Evolutionary conservation across 2,888 invertebrate species (phyloP), one percentile per base, ranked within the genome.

Genomic region (Lottia scabra): DNA sequence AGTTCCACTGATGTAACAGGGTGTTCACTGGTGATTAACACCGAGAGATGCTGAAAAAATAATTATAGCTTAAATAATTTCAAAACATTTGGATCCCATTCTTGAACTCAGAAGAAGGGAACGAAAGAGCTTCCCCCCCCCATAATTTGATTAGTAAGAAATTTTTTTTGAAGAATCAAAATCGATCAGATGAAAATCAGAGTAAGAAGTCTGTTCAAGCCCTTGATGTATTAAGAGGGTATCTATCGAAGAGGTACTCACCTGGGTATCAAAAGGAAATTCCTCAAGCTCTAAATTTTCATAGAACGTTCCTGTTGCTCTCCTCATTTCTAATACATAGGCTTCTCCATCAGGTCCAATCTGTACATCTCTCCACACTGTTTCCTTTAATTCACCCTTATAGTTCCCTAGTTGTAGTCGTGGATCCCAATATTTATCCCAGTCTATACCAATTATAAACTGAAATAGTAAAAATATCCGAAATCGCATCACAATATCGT

Each of bases 1-100:
- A 88, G 75, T 44, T 85, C 84, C n/a, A 87, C 79, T 63, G 83
- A 84, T 45, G 84, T 80, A n/a, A 84, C 83, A 8, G 84, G 80
- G 23, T 82, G 73, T 64, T 87, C 87, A 23, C 82, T 83, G 15
- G 86, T 85, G 12, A 87, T 80, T 16, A 82, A 82, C 1, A 87
- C 75, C 19, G 87, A 86, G 38, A 87, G 78, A 68, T 87, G 86
- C 87, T 87, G 78, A 56, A 56, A 56, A 23, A 56, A 19, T 23
- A 5, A 38, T 5, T 38, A 4, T 30, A 4, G 2, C 3, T 30
- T 4, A 30, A 30, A 30, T 38, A 38, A 10, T 2, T 10, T 38
- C 38, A 38, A 8, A 8, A 8, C 38, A 38, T 8, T 38, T 10
- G 38, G 10, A 38, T 38, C 5, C 30, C n/a, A n/a, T n/a, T 30